phyloP scores from a whole-genome alignment of 2,797 vertebrate species.

The Threskiornis aethiopicus region DNA sequence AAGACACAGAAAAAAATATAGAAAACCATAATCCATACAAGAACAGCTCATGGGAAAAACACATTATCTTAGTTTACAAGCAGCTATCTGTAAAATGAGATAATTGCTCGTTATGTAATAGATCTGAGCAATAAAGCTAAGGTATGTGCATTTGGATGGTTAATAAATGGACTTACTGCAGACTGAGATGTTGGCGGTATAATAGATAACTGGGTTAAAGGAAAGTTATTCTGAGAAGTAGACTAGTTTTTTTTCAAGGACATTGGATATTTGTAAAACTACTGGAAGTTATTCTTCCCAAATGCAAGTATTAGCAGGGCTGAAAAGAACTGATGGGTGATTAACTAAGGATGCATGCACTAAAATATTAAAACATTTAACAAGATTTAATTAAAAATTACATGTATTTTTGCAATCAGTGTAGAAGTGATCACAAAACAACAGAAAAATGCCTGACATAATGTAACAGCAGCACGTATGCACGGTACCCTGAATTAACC shows the following conservation, averaged over 20 bases:
- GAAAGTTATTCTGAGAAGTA: background rate
- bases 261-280: background rate
- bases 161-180: constrained; percentile 19
- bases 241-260: background rate
- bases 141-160: background rate
- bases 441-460: background rate
- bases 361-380: background rate
- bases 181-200: background rate
- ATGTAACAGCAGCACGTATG: background rate
- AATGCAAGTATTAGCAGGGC: background rate
- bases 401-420: background rate
- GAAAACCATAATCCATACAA: background rate
- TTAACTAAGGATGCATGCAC: background rate
- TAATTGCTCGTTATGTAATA: constrained; percentile 27
- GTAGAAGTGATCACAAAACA: background rate
- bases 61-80: constrained; percentile 22
- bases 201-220: background rate
- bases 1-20: background rate
- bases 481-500: background rate
- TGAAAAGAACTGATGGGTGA: background rate
- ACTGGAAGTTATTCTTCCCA: background rate
- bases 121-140: constrained; percentile 19
- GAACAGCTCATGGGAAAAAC: background rate
- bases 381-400: background rate
- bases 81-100: constrained; percentile 30